Base-by-base conservation (phyloP, 1,140 invertebrate species). In the Tetramorium simillimum region DNA sequence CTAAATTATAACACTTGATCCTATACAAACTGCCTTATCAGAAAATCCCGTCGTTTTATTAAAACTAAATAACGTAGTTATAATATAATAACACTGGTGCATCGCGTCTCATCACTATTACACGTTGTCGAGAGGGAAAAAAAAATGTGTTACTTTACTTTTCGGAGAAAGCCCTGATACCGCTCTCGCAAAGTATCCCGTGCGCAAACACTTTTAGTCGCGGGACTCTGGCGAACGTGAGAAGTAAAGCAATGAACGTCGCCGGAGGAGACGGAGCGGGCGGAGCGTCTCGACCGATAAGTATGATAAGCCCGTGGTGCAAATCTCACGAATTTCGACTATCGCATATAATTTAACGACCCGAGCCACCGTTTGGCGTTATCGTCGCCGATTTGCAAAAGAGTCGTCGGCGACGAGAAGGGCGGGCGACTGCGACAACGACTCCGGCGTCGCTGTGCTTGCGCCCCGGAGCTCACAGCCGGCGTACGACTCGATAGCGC, bases 291-390 rank as follows among this genome's bases (percentile, higher is more conserved):
- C 43, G 49, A n/a, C 56, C 40, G 56, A 88, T 86, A 86, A 86
- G 77, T 70, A 86, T 69, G 85, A 86, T 86, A 86, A 88, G 51
- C 49, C 49, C 65, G 58, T 70, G 43, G 82, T 46, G 72, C 72
- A 63, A 81, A 67, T 86, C 28, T 77, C 28, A 60, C 73, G 73
- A 86, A 88, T 88, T 77, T 77, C 56, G 82, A 77, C 46, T 82
- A 24, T 76, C 65, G 72, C 86, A 77, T 88, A 86, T 78, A 86
- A 88, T 86, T 88, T 81, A 65, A 73, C 67, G 60, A 77, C 9
- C 46, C 46, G 37, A 63, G 24, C 43, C 53, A 43, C 73, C 56
- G 60, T 86, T 81, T 51, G 43, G 40, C 69, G 85, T 82, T 88
- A 81, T 75, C 69, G 67, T 49, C 67, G 58, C 40, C 85, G 76